Conservation (phyloP, 2,113 vertebrate genomes). For the Paratilapia polleni region DNA sequence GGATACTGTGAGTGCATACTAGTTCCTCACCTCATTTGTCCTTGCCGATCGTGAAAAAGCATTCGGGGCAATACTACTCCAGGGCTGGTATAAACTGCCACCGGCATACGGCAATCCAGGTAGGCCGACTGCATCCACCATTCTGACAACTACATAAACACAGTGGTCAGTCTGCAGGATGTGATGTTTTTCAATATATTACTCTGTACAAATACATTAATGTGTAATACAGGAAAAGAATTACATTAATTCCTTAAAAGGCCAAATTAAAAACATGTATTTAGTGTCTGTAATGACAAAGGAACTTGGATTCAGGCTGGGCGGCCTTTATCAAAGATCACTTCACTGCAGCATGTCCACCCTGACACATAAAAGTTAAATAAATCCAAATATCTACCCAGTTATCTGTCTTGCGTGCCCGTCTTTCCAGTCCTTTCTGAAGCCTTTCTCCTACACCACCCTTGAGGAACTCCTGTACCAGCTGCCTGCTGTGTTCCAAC, state of each 20-base stretch:
- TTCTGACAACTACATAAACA: slow-evolving; percentile 86
- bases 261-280: not conserved
- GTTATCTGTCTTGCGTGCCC: slow-evolving; percentile 91
- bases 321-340: not conserved
- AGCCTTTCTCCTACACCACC: slow-evolving; percentile 92
- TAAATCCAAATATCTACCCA: slow-evolving; percentile 83
- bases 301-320: not conserved
- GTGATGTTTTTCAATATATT: not conserved
- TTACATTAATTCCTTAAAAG: not conserved
- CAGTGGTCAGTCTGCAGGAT: not conserved
- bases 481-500: slow-evolving; percentile 83
- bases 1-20: not conserved
- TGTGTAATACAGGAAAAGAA: not conserved
- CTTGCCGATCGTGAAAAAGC: slow-evolving; percentile 92
- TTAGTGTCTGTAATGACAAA: not conserved
- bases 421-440: slow-evolving; percentile 91
- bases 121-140: slow-evolving; percentile 98
- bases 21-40: slow-evolving; percentile 92
- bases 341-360: not conserved
- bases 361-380: slow-evolving; percentile 6
- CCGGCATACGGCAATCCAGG: slow-evolving; percentile 93
- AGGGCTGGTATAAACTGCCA: slow-evolving; percentile 92
- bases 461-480: slow-evolving; percentile 86
- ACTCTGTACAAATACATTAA: not conserved
- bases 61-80: slow-evolving; percentile 91